These are phyloP conservation scores for Drosophila subpulchrella DNA, from an alignment of 1,140 invertebrate genomes.

Conservation along the genomic window DNA sequence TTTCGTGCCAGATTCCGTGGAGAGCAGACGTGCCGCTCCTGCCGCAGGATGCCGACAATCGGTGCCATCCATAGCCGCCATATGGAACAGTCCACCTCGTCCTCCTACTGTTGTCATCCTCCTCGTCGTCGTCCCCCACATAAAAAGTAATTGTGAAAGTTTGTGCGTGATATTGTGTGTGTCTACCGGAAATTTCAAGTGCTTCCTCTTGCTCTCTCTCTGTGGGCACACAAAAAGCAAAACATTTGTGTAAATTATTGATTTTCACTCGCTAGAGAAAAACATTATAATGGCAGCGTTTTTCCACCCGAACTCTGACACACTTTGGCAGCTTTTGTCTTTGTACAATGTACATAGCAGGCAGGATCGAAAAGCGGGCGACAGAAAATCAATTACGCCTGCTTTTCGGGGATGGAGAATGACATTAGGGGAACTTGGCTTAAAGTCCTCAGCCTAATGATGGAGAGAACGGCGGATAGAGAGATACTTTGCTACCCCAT, in stretches of 20 bases:
- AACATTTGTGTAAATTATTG: constrained; percentile 79
- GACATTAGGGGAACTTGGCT: constrained; percentile 72
- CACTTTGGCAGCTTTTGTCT: constrained; percentile 41
- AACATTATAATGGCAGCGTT: constrained; percentile 29
- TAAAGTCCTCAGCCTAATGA: constrained; percentile 71
- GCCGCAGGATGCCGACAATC: constrained; percentile 43
- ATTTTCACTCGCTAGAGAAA: constrained; percentile 63
- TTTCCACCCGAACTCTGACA: constrained; percentile 50
- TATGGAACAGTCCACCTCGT: constrained; percentile 49
- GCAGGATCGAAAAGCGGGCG: constrained; percentile 38
- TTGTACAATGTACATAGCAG: not conserved
- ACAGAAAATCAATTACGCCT: constrained; percentile 73
- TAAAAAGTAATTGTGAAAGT: constrained; percentile 68
- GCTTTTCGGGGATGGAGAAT: constrained; percentile 27
- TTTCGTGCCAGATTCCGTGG: constrained; percentile 68
- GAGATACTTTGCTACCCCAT: constrained; percentile 27
- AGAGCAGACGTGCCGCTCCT: constrained; percentile 55
- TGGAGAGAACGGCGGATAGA: constrained; percentile 13
- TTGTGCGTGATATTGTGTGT: constrained; percentile 19
- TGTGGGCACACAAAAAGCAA: constrained; percentile 12
- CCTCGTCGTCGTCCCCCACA: constrained; percentile 14
- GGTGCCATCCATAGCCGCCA: constrained; percentile 39
- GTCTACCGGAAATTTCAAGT: constrained; percentile 75
- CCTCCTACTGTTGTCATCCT: constrained; percentile 5
- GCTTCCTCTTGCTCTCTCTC: constrained; percentile 50